Conservation (phyloP, 2,113 vertebrate species). For the Upupa epops region DNA sequence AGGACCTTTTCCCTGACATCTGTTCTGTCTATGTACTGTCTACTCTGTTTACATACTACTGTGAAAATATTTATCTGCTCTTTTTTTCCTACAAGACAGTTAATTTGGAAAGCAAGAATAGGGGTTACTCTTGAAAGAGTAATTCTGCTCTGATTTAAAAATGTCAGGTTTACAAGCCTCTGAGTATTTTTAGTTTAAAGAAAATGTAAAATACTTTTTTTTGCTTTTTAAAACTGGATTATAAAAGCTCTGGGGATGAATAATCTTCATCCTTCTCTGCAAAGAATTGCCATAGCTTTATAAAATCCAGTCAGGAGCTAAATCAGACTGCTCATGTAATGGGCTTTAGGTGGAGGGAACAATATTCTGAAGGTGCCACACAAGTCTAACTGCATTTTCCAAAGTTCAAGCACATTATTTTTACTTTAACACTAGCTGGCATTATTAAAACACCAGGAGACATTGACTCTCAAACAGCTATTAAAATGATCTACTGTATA, state of each 20-base stretch:
- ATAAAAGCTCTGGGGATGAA: not conserved
- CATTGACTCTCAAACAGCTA: not conserved
- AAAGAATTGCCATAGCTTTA: not conserved
- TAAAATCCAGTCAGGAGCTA: not conserved
- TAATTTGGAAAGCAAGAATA: not conserved
- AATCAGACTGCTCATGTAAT: not conserved
- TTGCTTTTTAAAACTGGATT: not conserved
- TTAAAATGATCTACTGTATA: not conserved
- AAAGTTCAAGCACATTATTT: conserved; percentile 57
- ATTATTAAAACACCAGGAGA: conserved; percentile 30
- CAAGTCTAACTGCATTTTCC: conserved; percentile 9
- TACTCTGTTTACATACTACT: not conserved
- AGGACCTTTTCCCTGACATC: not conserved
- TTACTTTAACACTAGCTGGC: not conserved
- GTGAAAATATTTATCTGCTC: not conserved
- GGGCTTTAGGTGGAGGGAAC: not conserved
- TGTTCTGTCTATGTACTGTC: not conserved
- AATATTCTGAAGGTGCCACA: not conserved
- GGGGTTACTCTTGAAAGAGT: not conserved
- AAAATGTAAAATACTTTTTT: not conserved
- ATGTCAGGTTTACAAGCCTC: not conserved
- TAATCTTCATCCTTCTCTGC: not conserved
- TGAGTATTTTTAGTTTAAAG: not conserved
- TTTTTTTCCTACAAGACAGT: not conserved
- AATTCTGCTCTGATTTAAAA: not conserved